Percentiles rank a stretch among this genome's conserved stretches.
phyloP scores from a whole-genome alignment of 2,888 invertebrate genomes.

The Oxycera nigricornis region DNA sequence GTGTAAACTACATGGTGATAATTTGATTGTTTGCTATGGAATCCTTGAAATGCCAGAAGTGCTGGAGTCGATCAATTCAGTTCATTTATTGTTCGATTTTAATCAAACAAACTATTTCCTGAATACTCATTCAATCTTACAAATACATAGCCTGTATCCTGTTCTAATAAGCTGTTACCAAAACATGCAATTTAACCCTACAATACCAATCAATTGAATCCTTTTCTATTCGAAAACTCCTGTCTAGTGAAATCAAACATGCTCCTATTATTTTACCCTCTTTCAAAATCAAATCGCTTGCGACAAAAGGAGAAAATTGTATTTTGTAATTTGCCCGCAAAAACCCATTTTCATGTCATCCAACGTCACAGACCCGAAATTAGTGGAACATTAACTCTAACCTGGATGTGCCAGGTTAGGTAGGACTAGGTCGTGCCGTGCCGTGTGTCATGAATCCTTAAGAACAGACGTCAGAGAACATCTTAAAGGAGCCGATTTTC shows the following conservation, averaged over 20 bases:
- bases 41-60: no score
- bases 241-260: conserved; percentile 41
- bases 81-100: no score
- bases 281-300: conserved; percentile 6
- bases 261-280: background rate
- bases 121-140: no score
- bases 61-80: no score
- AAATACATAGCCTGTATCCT: no score
- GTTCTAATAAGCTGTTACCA: conserved; percentile 44
- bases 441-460: conserved; percentile 11
- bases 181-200: conserved; percentile 41
- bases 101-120: no score
- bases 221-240: conserved; percentile 37
- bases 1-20: no score
- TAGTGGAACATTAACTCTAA: conserved; percentile 41
- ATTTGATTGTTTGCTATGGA: no score
- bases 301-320: conserved; percentile 13
- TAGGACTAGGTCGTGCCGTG: no score
- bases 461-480: conserved; percentile 4
- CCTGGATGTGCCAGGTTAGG: conserved; percentile 16
- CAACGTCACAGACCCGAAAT: conserved; percentile 39
- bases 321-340: conserved; percentile 26
- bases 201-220: conserved; percentile 42
- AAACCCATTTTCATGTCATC: conserved; percentile 43
- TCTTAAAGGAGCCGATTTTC: conserved; percentile 42